A percentile compares a stretch with the other conserved stretches of the same genome.
Conservation (phyloP, 1,140 invertebrate genomes). For the Physella acuta region DNA sequence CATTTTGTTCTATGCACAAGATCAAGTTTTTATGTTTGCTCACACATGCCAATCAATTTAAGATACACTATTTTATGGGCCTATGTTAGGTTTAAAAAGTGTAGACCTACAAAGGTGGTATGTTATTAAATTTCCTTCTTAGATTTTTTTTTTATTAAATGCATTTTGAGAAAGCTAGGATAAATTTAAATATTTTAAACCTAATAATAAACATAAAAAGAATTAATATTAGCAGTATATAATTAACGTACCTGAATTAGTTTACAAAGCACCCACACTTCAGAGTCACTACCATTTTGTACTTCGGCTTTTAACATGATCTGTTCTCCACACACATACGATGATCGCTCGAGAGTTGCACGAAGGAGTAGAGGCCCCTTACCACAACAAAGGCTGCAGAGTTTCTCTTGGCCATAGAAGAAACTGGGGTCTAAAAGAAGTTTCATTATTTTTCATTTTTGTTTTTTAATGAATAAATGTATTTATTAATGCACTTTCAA, state of each 20-base stretch:
- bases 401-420: slow-evolving; percentile 70
- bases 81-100: no score
- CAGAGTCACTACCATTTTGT: slow-evolving; percentile 77
- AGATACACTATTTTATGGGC: no score
- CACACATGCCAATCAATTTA: no score
- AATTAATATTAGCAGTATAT: neutral
- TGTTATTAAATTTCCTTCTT: no score
- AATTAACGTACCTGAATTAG: slow-evolving; percentile 67
- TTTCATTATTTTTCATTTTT: neutral
- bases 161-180: no score
- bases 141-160: no score
- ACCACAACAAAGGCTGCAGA: slow-evolving; percentile 78
- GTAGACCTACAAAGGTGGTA: no score
- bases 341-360: slow-evolving; percentile 73
- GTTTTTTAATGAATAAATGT: neutral
- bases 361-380: slow-evolving; percentile 72
- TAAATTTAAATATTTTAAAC: no score
- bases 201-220: no score
- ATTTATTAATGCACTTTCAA: neutral
- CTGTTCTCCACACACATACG: slow-evolving; percentile 80
- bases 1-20: no score
- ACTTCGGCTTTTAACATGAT: slow-evolving; percentile 75
- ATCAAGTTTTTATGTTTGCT: no score
- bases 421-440: slow-evolving; percentile 70
- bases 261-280: slow-evolving; percentile 71